A percentile compares a stretch with the other conserved stretches of the same genome.
These are phyloP conservation scores for Silvanus unidentatus DNA, from an alignment of 2,888 invertebrate genomes.

Conservation along the genomic window DNA sequence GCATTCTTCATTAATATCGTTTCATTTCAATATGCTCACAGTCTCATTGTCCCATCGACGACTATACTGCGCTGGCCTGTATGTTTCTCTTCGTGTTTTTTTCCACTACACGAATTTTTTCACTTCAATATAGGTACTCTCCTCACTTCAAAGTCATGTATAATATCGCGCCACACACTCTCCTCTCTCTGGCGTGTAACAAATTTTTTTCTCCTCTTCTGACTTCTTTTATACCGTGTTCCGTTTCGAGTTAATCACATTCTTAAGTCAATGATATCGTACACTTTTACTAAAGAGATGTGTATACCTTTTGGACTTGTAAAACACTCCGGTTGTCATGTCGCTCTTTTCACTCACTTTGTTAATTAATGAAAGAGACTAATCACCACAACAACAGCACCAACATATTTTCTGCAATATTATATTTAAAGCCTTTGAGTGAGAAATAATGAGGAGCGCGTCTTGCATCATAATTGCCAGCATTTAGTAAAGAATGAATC, in stretches of 20 bases:
- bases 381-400: too few relatives aligned
- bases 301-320: slow-evolving; percentile 33
- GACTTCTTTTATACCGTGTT: too few relatives aligned
- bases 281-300: slow-evolving; percentile 23
- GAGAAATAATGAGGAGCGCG: too few relatives aligned
- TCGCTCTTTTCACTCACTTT: neutral
- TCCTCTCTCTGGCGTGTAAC: too few relatives aligned
- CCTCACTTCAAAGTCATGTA: slow-evolving; percentile 30
- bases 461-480: too few relatives aligned
- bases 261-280: slow-evolving; percentile 35
- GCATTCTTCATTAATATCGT: slow-evolving; percentile 32
- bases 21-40: slow-evolving; percentile 30
- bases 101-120: slow-evolving; percentile 3
- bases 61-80: slow-evolving; percentile 10
- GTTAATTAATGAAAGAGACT: neutral
- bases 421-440: too few relatives aligned
- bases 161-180: slow-evolving; percentile 25
- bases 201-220: too few relatives aligned
- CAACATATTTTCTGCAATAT: too few relatives aligned
- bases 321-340: slow-evolving; percentile 23
- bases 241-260: slow-evolving; percentile 36
- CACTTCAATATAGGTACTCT: slow-evolving; percentile 14
- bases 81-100: slow-evolving; percentile 21
- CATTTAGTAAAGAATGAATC: too few relatives aligned
- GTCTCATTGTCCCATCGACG: slow-evolving; percentile 27